Evolutionary conservation across 2,888 invertebrate species (phyloP).

Genomic region (Caenorhabditis macrosperma): DNA sequence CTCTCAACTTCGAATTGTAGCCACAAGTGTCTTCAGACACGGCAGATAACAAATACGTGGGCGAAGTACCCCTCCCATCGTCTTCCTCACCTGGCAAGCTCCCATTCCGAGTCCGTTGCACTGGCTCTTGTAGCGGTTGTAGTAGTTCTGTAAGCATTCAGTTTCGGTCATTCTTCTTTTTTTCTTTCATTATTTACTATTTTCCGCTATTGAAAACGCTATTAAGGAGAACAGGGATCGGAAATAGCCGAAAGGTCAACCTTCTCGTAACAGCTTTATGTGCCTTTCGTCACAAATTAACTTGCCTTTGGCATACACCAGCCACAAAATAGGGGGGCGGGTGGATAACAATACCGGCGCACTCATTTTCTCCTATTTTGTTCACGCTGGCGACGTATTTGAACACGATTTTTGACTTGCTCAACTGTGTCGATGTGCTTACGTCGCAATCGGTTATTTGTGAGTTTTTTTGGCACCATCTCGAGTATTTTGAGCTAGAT

Average conservation of each 20-base stretch:
- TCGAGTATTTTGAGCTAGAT: slow-evolving; percentile 41
- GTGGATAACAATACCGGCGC: slow-evolving; percentile 32
- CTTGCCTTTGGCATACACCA: slow-evolving; percentile 7
- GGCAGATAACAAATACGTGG: slow-evolving; percentile 22
- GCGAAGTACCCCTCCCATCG: neutral
- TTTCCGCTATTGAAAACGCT: neutral
- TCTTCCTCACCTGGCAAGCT: slow-evolving; percentile 55
- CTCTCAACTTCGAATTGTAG: slow-evolving; percentile 45
- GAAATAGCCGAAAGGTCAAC: neutral
- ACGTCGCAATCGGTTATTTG: slow-evolving; percentile 40
- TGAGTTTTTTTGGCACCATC: slow-evolving; percentile 36
- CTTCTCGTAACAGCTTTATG: slow-evolving; percentile 1
- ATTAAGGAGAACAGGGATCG: neutral
- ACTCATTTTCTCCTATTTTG: slow-evolving; percentile 19
- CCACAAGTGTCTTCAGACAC: slow-evolving; percentile 5
- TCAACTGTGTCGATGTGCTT: slow-evolving; percentile 21
- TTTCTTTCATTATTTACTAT: neutral
- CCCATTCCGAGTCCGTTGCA: slow-evolving; percentile 66
- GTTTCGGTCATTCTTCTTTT: neutral
- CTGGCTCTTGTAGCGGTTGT: slow-evolving; percentile 69
- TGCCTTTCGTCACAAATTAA: slow-evolving; percentile 8
- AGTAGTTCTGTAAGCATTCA: slow-evolving; percentile 64
- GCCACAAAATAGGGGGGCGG: slow-evolving; percentile 5
- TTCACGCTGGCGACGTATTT: neutral
- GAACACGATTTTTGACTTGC: slow-evolving; percentile 16